Conservation (phyloP, 2,797 vertebrate species). For the Antennarius maculatus region DNA sequence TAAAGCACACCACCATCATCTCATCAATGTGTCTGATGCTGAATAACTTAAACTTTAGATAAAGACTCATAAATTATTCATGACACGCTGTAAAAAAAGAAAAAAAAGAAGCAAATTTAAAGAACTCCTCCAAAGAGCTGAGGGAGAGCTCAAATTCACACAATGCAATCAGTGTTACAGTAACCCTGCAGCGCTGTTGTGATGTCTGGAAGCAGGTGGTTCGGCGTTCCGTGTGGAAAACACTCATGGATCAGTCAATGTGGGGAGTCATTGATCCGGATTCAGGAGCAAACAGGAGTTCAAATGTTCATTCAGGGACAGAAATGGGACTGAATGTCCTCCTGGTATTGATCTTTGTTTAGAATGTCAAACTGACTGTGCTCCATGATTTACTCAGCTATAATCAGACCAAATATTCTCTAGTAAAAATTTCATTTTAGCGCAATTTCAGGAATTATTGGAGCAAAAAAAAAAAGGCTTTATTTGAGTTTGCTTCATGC, state of each 20-base stretch:
- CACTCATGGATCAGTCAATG: neutral
- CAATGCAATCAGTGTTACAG: neutral
- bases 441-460: too few species aligned
- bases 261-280: slow-evolving; percentile 2
- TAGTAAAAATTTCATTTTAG: neutral
- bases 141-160: neutral
- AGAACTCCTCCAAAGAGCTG: neutral
- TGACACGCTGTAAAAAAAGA: neutral
- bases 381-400: neutral
- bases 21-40: slow-evolving; percentile 1
- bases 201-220: slow-evolving; percentile 23
- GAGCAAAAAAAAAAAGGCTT: too few species aligned
- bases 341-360: slow-evolving; percentile 21
- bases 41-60: slow-evolving; percentile 8
- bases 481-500: too few species aligned
- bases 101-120: neutral
- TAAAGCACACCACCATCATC: neutral
- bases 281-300: slow-evolving; percentile 15
- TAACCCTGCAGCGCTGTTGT: neutral
- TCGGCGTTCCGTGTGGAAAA: slow-evolving; percentile 2
- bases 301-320: neutral
- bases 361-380: neutral
- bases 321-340: neutral
- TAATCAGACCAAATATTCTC: neutral
- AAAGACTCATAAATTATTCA: slow-evolving; percentile 19